Evolutionary conservation across 2,888 invertebrate species (phyloP), one percentile per base, ranked within the genome.

Genomic region (Anthrax anthrax): DNA sequence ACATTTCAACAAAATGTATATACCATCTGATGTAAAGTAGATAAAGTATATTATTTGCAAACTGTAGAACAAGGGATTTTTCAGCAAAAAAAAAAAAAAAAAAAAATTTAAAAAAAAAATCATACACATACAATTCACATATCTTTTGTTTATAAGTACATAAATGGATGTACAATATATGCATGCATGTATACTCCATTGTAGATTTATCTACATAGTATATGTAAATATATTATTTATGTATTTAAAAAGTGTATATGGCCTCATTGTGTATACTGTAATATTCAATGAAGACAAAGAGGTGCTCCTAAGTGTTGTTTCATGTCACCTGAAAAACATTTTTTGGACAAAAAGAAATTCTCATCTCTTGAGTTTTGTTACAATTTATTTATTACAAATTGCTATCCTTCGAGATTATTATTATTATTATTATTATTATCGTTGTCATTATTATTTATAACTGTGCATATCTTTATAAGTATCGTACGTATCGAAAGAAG

Each of bases 251-350:
- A 18, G 39, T 29, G 36, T 18, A 40, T 12, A 37, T 27, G 36
- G 42, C 37, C 44, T 27, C 44, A 37, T 48, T 50, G 40, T 43
- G 8, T 23, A 8, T 23, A 23, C 23, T 23, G 5, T 4, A 48
- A 50, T 48, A 48, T 50, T 48, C 47, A 50, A 39, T 43, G 43
- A 49, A 49, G 51, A 55, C 56, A 56, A 55, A 52, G 55, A 53
- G 55, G 54, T 57, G 55, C 56, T 60, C 60, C 64, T 66, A 66
- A 66, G 67, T 66, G 67, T 66, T 67, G 65, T 66, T 66, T 65
- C 67, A 60, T 66, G 66, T 66, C 66, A 66, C 66, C 66, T 67
- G 66, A 59, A 67, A 65, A 65, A 61, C 64, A 64, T 65, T 23
- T 23, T 23, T 66, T 65, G 64, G 64, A 65, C 65, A 63, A 61